Conservation (phyloP, 1,140 invertebrate species). For the Caenorhabditis elegans region DNA sequence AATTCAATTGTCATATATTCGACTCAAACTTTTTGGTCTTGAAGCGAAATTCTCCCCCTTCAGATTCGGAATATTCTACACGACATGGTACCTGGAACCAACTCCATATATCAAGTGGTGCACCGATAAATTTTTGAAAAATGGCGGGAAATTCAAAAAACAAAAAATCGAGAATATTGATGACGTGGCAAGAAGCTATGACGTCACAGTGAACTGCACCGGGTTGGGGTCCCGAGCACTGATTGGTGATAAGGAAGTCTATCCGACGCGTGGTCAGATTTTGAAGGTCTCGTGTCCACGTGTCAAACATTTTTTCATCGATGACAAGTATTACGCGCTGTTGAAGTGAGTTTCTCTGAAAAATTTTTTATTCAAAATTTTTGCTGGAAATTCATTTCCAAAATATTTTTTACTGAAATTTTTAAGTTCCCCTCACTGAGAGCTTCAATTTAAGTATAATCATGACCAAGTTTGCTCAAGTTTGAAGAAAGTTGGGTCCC, state of each 20-base stretch:
- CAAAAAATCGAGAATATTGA: conserved; percentile 37
- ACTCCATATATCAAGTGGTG: conserved; percentile 51
- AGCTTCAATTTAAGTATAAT: no score
- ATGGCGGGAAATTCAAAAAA: conserved; percentile 27
- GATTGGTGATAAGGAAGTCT: conserved; percentile 76
- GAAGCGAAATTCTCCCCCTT: no score
- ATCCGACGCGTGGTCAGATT: conserved; percentile 72
- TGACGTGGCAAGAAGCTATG: conserved; percentile 70
- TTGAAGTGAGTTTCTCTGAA: conserved; percentile 47
- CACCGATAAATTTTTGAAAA: conserved; percentile 37
- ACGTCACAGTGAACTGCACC: conserved; percentile 84
- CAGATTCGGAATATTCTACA: conserved; percentile 53
- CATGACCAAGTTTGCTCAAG: no score
- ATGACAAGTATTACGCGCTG: conserved; percentile 19
- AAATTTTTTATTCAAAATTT: no score
- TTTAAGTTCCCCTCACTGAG: no score
- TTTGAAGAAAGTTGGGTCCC: no score
- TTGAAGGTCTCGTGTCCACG: conserved; percentile 72
- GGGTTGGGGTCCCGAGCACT: conserved; percentile 80
- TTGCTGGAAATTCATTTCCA: no score
- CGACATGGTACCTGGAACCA: conserved; percentile 51
- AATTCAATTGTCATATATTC: no score
- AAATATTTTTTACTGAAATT: no score
- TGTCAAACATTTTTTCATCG: conserved; percentile 42
- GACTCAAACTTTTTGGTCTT: no score